Percentiles rank a stretch among this genome's conserved stretches.
These are phyloP conservation scores for Sisyra terminalis DNA, from an alignment of 2,888 invertebrate genomes.

Conservation along the genomic window DNA sequence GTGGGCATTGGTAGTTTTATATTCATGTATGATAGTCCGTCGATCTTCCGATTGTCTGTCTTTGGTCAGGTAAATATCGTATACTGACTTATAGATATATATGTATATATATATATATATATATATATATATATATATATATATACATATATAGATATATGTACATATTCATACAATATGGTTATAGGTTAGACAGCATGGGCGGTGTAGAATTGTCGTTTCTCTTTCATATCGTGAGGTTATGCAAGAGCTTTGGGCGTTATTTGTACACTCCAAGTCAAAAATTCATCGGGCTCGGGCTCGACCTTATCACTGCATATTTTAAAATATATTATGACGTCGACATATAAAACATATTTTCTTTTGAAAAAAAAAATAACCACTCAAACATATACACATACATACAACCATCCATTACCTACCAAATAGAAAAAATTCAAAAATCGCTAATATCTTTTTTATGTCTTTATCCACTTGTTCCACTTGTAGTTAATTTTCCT, in stretches of 20 bases:
- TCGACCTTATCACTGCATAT: background rate
- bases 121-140: background rate
- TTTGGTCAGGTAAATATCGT: background rate
- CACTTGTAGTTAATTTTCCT: too few relatives aligned
- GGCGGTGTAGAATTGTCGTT: conserved; percentile 32
- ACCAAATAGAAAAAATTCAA: too few relatives aligned
- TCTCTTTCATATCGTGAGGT: conserved; percentile 31
- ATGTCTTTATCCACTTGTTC: too few relatives aligned
- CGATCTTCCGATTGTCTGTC: too few relatives aligned
- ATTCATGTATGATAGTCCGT: too few relatives aligned
- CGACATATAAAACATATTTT: too few relatives aligned
- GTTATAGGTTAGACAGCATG: conserved; percentile 14
- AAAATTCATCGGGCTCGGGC: conserved; percentile 10
- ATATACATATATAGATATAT: too few relatives aligned
- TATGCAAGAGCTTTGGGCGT: conserved; percentile 33
- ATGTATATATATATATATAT: conserved; percentile 3
- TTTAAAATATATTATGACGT: conserved; percentile 5
- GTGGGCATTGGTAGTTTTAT: too few relatives aligned
- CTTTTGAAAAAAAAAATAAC: too few relatives aligned
- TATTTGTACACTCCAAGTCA: conserved; percentile 23
- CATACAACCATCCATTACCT: too few relatives aligned
- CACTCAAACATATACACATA: too few relatives aligned
- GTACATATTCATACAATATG: background rate
- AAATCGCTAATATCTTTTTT: too few relatives aligned
- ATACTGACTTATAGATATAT: background rate